Percentiles rank a stretch among this genome's conserved stretches.
These are phyloP conservation scores for Gonatopus flavifemur DNA, from an alignment of 1,140 invertebrate genomes.

Conservation along the genomic window DNA sequence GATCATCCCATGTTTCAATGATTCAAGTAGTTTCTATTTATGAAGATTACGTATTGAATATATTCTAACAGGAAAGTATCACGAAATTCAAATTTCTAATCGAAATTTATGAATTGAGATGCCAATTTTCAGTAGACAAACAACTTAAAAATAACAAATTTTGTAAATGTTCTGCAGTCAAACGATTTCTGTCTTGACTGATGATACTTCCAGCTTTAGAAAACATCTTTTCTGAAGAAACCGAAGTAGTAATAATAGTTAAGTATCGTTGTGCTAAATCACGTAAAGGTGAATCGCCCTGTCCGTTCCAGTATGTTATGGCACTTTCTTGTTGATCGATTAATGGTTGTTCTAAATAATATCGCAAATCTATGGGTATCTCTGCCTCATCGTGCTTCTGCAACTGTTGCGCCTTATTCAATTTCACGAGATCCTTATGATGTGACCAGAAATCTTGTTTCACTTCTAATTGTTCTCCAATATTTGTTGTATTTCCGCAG, in stretches of 20 bases:
- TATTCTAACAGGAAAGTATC: too few relatives aligned
- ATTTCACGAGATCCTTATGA: not conserved
- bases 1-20: too few relatives aligned
- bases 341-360: not conserved
- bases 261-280: not conserved
- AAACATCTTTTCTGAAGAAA: not conserved
- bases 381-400: not conserved
- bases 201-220: not conserved
- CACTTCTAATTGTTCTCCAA: too few relatives aligned
- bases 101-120: too few relatives aligned
- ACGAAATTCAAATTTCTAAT: too few relatives aligned
- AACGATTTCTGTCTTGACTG: not conserved
- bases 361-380: not conserved
- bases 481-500: not conserved
- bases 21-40: too few relatives aligned
- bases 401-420: not conserved
- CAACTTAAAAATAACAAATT: not conserved
- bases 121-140: slow-evolving; percentile 18
- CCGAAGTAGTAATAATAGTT: not conserved
- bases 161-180: not conserved
- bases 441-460: not conserved
- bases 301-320: not conserved
- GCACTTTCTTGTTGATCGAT: not conserved
- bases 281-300: not conserved
- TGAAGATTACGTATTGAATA: too few relatives aligned